Evolutionary conservation across 2,797 vertebrate species (phyloP), one percentile per base, ranked within the genome.

Genomic region (Chaetophractus vellerosus): DNA sequence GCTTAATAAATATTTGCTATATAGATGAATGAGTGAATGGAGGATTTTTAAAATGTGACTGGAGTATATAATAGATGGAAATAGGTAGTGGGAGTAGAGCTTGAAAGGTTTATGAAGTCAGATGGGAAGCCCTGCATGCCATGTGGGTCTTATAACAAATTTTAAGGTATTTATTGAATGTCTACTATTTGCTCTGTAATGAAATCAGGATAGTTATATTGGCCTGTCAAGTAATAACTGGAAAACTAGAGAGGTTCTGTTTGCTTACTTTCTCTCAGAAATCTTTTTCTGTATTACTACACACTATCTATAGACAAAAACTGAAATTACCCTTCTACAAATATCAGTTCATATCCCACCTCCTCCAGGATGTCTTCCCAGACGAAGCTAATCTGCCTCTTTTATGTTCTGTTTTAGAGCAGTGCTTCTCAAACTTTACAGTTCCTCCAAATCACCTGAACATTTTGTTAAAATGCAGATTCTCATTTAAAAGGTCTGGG

Each of bases 401-500:
- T 61, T 23, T 33, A 11, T 52, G 6, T 76, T 83, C 68, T 59
- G 23, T 41, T 79, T 59, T 45, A 75, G 33, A 52, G 26, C 12
- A 41, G 9, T 18, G 23, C 41, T 75, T 75, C 82, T 75, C n/a
- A 89, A 76, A 69, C 16, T 93, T 48, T 41, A 83, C 26, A 21
- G 24, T 61, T 48, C 12, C 1, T 63, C 78, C 84, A n/a, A 74
- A 74, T 69, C 63, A 55, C 38, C 1, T 16, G 24, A 24, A 7
- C 45, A 89, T 52, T 61, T 81, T 93, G 68, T 45, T 82, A 69
- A 75, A 55, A 41, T 84, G 33, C 23, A 71, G n/a, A 83, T 64
- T 78, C 38, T 38, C 4, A 38, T 38, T 38, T 38, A 38, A 38
- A 3, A 38, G 38, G 38, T 38, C 38, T 38, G 38, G 38, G 38